Conservation (phyloP, 2,113 vertebrate species). For the Todiramphus saurophagus region DNA sequence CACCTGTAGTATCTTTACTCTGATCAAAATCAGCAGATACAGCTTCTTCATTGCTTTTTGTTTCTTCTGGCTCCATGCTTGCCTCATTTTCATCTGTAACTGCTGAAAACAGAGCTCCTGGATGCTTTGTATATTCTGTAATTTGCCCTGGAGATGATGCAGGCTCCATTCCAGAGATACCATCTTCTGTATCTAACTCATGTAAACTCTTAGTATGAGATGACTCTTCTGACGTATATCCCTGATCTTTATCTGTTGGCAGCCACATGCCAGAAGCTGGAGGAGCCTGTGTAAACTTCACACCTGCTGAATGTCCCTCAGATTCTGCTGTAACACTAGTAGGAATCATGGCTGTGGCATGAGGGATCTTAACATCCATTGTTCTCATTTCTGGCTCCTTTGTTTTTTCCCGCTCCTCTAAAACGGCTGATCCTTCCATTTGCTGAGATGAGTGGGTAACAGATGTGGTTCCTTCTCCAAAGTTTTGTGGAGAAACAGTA, state of each 20-base stretch:
- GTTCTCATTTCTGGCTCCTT: not conserved
- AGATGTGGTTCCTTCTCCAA: not conserved
- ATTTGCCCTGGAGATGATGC: not conserved
- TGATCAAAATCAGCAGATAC: constrained; percentile 22
- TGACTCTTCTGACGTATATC: constrained; percentile 11
- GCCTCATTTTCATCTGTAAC: not conserved
- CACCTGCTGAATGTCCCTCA: not conserved
- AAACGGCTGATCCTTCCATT: not conserved
- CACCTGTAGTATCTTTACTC: not conserved
- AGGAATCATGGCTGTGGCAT: not conserved
- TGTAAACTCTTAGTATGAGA: not conserved
- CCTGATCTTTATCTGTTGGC: not conserved
- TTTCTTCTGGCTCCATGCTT: not conserved
- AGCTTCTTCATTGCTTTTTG: not conserved
- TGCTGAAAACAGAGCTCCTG: not conserved
- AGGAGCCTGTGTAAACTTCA: not conserved
- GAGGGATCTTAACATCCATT: not conserved
- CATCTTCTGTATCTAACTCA: constrained; percentile 35
- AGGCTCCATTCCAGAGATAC: constrained; percentile 51
- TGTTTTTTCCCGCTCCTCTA: constrained; percentile 22
- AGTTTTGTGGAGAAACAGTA: not conserved
- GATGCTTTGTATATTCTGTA: not conserved
- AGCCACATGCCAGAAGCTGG: not conserved
- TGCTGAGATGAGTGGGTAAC: not conserved
- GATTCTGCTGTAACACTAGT: not conserved